Evolutionary conservation across 2,888 invertebrate genomes (phyloP), one percentile per base, ranked within the genome.

Genomic region (Odontothrips loti): DNA sequence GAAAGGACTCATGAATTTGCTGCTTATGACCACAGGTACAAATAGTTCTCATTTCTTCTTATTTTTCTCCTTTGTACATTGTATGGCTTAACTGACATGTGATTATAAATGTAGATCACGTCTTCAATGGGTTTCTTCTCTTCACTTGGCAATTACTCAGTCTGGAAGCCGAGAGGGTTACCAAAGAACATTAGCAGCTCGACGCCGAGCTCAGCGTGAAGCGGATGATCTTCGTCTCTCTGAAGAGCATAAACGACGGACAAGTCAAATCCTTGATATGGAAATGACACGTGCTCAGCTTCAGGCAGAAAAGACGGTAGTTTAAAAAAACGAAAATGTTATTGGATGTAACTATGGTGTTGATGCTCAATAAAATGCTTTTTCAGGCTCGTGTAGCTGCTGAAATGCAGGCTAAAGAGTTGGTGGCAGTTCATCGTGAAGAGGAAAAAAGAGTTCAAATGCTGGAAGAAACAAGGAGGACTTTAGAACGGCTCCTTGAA

Each of bases 1-100:
- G 93, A 93, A 83, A 89, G 93, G 82, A 91, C 91, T n/a, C 92
- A 92, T 85, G 94, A 94, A 85, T 89, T 94, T 58, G 93, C 91
- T 17, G 92, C 94, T 34, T 90, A 91, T 83, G 94, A 94, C 86
- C 93, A 94, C 85, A 93, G 93, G 91, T 91, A 84, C 87, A 87
- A 84, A 79, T 47, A 4, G 79, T 43, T 75, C 23, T 79, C 17
- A 8, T 34, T 27, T 47, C 27, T 29, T 51, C 2, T 81, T 11
- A 79, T 8, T 15, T 80, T 4, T 58, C 1, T 78, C 12, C 20
- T 48, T 79, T 29, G 79, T n/a, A 17, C 47, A 75, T 68, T 47
- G 34, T 47, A 79, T 43, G 17, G 29, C 11, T 48, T 79, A 47
- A 79, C 34, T 80, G 20, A 51, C 9, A n/a, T 80, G 12, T 27